phyloP scores from a whole-genome alignment of 2,113 vertebrate species.

The Scytalopus superciliaris region DNA sequence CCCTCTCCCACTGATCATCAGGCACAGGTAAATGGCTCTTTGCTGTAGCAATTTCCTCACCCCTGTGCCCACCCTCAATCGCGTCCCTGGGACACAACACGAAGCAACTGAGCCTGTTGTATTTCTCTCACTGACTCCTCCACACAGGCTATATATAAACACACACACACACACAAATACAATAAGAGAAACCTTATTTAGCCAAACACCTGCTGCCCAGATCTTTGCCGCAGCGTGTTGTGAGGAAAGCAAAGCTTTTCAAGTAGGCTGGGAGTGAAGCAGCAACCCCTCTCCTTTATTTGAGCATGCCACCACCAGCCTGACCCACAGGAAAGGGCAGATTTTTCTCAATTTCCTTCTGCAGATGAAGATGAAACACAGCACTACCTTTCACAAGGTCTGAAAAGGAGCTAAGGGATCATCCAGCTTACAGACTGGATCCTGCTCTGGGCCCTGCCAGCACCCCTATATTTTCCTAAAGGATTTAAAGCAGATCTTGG shows the following conservation, averaged over 20 bases:
- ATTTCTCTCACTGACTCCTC: neutral
- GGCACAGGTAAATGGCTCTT: neutral
- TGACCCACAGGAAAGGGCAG: neutral
- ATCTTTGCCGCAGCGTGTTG: neutral
- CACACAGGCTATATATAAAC: neutral
- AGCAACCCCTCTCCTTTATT: neutral
- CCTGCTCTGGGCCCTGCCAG: neutral
- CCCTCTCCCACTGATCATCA: neutral
- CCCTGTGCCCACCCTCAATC: neutral
- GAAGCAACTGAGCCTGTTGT: neutral
- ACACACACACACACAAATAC: neutral
- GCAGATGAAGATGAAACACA: neutral
- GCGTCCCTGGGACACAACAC: neutral
- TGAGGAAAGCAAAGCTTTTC: neutral
- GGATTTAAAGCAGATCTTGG: neutral
- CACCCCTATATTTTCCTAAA: neutral
- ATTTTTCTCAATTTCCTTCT: neutral
- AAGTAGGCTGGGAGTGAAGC: neutral
- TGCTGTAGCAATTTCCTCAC: neutral
- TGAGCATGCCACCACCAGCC: neutral
- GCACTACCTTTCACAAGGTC: neutral
- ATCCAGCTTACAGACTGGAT: neutral
- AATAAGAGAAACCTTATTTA: neutral
- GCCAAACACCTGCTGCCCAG: conserved; percentile 14
- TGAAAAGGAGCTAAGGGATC: neutral